Evolutionary conservation across 1,140 invertebrate species (phyloP).

Genomic region (Monochamus saltuarius): DNA sequence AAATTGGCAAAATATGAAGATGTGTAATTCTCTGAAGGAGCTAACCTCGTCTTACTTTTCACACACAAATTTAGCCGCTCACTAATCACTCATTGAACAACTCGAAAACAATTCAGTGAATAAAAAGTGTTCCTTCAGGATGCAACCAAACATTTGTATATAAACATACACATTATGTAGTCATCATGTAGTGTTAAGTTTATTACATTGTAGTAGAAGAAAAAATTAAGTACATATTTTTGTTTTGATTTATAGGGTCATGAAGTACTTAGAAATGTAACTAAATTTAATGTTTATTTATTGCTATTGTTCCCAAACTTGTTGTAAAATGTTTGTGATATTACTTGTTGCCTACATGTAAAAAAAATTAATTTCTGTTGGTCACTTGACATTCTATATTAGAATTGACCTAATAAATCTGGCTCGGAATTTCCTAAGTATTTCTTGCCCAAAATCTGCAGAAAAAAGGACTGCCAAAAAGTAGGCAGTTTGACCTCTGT

Average conservation of each 20-base stretch:
- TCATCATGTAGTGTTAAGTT: conserved; percentile 51
- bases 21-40: conserved; percentile 58
- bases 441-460: conserved; percentile 20
- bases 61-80: conserved; percentile 16
- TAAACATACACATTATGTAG: conserved; percentile 52
- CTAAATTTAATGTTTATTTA: no score
- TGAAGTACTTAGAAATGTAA: conserved; percentile 15
- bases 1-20: conserved; percentile 84
- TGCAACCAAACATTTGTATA: conserved; percentile 52
- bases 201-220: conserved; percentile 31
- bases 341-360: not conserved
- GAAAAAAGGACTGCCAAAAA: not conserved
- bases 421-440: conserved; percentile 23
- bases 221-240: conserved; percentile 1
- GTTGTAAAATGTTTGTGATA: not conserved
- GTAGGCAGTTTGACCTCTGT: conserved; percentile 35
- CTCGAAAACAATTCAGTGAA: conserved; percentile 36
- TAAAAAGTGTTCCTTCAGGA: conserved; percentile 36
- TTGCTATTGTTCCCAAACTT: not conserved
- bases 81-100: conserved; percentile 20
- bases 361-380: conserved; percentile 10
- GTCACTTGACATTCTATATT: conserved; percentile 40
- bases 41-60: conserved; percentile 8
- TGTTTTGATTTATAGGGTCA: conserved; percentile 20
- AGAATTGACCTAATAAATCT: conserved; percentile 31